phyloP scores from a whole-genome alignment of 2,797 vertebrate species.

The Hapalemur alaotrensis region DNA sequence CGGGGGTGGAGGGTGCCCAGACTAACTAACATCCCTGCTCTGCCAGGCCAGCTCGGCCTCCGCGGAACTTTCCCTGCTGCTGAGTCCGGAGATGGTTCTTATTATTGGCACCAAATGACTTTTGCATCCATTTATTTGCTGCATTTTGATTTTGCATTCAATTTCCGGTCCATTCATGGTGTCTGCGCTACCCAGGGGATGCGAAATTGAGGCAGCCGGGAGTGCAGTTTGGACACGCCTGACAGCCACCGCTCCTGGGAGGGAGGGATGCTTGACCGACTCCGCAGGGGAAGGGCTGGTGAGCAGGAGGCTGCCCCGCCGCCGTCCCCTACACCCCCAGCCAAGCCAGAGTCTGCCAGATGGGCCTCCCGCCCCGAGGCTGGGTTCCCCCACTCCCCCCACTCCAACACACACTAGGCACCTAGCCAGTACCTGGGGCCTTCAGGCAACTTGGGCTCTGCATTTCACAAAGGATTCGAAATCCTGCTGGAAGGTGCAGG shows the following conservation, averaged over 20 bases:
- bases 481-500: background rate
- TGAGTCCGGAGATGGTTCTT: background rate
- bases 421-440: background rate
- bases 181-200: slow-evolving; percentile 34
- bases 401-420: rapidly evolving
- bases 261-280: background rate
- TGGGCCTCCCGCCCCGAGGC: background rate
- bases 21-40: background rate
- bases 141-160: slow-evolving; percentile 75
- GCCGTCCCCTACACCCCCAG: rapidly evolving
- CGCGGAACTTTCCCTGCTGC: background rate
- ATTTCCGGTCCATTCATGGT: slow-evolving; percentile 65
- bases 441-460: background rate
- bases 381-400: rapidly evolving
- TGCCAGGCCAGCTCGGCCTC: background rate
- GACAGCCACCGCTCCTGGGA: background rate
- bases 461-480: background rate
- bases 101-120: slow-evolving; percentile 65
- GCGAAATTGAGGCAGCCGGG: slow-evolving; percentile 37
- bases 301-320: background rate
- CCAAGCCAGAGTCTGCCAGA: background rate
- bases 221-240: slow-evolving; percentile 21
- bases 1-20: rapidly evolving
- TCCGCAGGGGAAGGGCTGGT: background rate
- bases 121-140: slow-evolving; percentile 67